Evolutionary conservation across 2,113 vertebrate species (phyloP).

Genomic region (Dasyurus viverrinus): DNA sequence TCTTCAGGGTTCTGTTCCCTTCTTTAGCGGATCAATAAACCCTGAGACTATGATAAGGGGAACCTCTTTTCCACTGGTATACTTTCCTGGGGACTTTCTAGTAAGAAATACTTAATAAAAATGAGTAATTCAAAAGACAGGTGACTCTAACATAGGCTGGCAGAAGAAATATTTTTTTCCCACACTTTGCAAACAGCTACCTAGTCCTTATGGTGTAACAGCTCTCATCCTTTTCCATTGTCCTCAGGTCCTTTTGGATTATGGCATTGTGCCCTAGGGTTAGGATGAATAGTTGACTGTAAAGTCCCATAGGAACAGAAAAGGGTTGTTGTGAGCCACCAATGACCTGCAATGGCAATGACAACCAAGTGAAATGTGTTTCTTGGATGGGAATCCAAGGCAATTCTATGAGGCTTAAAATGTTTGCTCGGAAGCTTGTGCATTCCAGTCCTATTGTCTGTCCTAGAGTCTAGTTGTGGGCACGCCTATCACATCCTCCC

Average conservation of each 20-base stretch:
- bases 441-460: conserved; percentile 80
- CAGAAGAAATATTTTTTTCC: neutral
- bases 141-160: neutral
- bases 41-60: neutral
- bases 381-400: conserved; percentile 77
- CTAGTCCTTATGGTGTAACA: neutral
- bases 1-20: neutral
- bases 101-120: neutral
- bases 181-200: neutral
- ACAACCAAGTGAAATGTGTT: conserved; percentile 63
- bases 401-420: conserved; percentile 71
- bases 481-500: conserved; percentile 80
- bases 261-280: neutral
- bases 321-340: conserved; percentile 65
- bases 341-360: conserved; percentile 47
- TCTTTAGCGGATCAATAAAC: neutral
- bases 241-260: neutral
- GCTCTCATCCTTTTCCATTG: neutral
- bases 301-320: conserved; percentile 40
- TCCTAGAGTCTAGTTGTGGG: conserved; percentile 70
- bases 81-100: neutral
- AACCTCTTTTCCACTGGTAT: neutral
- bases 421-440: conserved; percentile 77
- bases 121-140: neutral
- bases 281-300: neutral